Conservation (phyloP, 2,797 vertebrate species). For the Emys orbicularis region DNA sequence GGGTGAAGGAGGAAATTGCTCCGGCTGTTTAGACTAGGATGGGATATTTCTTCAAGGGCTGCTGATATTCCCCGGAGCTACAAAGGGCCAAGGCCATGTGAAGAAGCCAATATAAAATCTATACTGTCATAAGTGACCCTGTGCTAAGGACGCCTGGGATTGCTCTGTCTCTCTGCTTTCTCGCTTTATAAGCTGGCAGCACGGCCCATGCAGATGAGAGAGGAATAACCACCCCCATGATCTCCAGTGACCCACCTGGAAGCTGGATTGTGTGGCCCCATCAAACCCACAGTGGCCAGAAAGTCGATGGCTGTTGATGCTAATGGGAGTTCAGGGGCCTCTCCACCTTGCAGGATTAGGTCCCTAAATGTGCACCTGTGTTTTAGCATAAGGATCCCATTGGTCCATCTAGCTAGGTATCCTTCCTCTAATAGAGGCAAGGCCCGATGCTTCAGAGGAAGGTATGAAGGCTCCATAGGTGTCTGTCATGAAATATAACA, state of each 20-base stretch:
- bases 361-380: neutral
- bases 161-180: neutral
- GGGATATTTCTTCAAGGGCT: neutral
- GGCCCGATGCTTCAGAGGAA: neutral
- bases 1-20: neutral
- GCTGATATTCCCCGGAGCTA: neutral
- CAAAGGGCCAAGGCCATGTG: neutral
- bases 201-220: neutral
- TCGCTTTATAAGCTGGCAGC: neutral
- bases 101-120: neutral
- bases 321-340: neutral
- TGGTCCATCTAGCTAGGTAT: neutral
- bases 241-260: neutral
- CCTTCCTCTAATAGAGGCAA: neutral
- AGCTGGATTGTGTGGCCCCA: neutral
- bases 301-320: rapidly evolving
- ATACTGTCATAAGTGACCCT: neutral
- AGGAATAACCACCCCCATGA: neutral
- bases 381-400: neutral
- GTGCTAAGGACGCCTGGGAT: neutral
- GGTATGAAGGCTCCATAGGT: neutral
- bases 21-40: rapidly evolving
- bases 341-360: neutral
- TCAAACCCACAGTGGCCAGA: neutral
- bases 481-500: neutral